Evolutionary conservation across 1,140 invertebrate genomes (phyloP).

Genomic region (Campodea augens): DNA sequence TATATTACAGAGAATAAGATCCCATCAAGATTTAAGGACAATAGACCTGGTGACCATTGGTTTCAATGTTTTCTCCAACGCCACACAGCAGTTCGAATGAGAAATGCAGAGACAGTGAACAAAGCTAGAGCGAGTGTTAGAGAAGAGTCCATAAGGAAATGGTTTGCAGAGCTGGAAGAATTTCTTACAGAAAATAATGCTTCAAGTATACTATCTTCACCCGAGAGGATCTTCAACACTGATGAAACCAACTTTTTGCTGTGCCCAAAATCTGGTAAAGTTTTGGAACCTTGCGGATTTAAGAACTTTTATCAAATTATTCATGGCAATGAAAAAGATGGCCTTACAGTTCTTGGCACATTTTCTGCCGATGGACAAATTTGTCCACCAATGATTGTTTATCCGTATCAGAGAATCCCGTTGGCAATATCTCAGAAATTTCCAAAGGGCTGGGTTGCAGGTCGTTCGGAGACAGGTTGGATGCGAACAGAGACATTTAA

Average conservation of each 20-base stretch:
- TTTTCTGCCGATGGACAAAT: slow-evolving; percentile 8
- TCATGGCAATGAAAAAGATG: slow-evolving; percentile 16
- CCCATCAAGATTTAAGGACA: not conserved
- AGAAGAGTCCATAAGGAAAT: not conserved
- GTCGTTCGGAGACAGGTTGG: not conserved
- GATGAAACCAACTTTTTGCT: not conserved
- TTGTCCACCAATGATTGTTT: not conserved
- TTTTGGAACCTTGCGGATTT: not conserved
- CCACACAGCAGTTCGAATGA: not conserved
- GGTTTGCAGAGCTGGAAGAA: not conserved
- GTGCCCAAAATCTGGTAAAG: not conserved
- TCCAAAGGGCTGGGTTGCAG: not conserved
- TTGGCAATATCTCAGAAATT: not conserved
- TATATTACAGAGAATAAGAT: no score
- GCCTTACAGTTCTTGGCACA: slow-evolving; percentile 19
- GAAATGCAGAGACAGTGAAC: not conserved
- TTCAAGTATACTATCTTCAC: not conserved
- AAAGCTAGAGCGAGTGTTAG: not conserved
- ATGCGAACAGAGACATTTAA: not conserved
- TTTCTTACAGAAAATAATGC: not conserved
- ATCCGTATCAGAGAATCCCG: not conserved
- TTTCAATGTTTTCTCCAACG: not conserved
- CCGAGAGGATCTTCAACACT: not conserved
- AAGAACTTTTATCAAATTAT: not conserved
- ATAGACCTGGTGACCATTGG: not conserved